A percentile compares a stretch with the other conserved stretches of the same genome.
These are phyloP conservation scores for Tinea trinotella DNA, from an alignment of 2,888 invertebrate genomes.

Conservation along the genomic window DNA sequence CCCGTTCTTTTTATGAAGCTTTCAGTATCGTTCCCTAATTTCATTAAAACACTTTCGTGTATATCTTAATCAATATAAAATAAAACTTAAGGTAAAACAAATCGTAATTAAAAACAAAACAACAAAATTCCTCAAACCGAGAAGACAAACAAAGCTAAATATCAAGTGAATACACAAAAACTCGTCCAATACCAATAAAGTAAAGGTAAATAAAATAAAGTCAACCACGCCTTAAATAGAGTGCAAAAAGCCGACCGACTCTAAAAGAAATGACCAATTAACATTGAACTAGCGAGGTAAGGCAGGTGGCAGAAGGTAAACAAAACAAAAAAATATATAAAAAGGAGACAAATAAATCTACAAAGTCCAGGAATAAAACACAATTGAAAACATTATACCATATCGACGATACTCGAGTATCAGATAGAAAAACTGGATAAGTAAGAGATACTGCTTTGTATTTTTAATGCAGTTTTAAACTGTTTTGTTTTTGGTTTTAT, in stretches of 20 bases:
- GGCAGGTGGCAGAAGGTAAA: slow-evolving; percentile 9
- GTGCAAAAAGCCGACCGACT: background rate
- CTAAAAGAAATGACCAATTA: slow-evolving; percentile 13
- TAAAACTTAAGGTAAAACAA: too few relatives aligned
- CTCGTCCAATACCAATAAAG: background rate
- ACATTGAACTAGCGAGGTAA: background rate
- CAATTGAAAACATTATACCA: slow-evolving; percentile 11
- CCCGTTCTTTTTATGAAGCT: too few relatives aligned
- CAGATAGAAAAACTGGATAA: background rate
- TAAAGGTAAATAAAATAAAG: background rate
- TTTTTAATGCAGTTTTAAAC: background rate
- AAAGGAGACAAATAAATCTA: slow-evolving; percentile 8
- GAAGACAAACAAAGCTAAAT: too few relatives aligned
- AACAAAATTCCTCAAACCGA: too few relatives aligned
- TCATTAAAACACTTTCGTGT: too few relatives aligned
- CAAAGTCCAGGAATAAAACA: slow-evolving; percentile 8
- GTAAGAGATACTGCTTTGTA: background rate
- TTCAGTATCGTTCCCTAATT: too few relatives aligned
- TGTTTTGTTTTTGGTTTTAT: too few relatives aligned
- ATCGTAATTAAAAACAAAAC: too few relatives aligned
- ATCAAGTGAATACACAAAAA: background rate
- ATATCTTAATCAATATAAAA: too few relatives aligned
- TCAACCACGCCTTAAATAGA: background rate
- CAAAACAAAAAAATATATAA: background rate
- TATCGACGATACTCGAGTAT: slow-evolving; percentile 1